These are phyloP conservation scores for Mesoligia furuncula DNA, from an alignment of 2,888 invertebrate genomes.

Conservation along the genomic window DNA sequence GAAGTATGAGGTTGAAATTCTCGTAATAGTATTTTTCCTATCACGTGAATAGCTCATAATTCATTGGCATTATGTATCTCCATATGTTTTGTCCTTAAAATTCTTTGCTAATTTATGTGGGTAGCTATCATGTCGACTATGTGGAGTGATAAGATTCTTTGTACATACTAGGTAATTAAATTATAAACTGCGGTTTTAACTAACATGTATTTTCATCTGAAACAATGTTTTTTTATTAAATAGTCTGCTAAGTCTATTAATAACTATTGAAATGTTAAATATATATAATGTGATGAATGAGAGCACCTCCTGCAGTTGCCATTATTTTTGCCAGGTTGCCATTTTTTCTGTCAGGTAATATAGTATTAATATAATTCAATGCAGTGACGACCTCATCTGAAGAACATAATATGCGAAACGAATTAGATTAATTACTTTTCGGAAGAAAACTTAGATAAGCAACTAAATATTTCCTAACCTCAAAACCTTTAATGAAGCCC, in stretches of 20 bases:
- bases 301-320: background rate
- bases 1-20: constrained; percentile 21
- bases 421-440: constrained; percentile 15
- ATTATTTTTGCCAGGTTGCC: background rate
- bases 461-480: constrained; percentile 23
- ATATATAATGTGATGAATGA: background rate
- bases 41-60: constrained; percentile 28
- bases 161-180: constrained; percentile 48
- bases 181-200: constrained; percentile 31
- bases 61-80: constrained; percentile 47
- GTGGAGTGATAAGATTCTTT: constrained; percentile 43
- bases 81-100: constrained; percentile 60
- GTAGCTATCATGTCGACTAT: constrained; percentile 47
- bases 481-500: constrained; percentile 17
- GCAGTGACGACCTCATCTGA: background rate
- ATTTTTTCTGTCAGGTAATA: background rate
- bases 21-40: constrained; percentile 43
- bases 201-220: background rate
- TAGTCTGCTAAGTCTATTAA: background rate
- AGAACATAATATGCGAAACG: background rate
- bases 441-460: constrained; percentile 20
- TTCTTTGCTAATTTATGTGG: constrained; percentile 65
- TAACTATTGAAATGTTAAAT: background rate
- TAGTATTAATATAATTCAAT: background rate
- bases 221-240: background rate